Conservation (phyloP, 1,140 invertebrate species). For the Bombus superbus region DNA sequence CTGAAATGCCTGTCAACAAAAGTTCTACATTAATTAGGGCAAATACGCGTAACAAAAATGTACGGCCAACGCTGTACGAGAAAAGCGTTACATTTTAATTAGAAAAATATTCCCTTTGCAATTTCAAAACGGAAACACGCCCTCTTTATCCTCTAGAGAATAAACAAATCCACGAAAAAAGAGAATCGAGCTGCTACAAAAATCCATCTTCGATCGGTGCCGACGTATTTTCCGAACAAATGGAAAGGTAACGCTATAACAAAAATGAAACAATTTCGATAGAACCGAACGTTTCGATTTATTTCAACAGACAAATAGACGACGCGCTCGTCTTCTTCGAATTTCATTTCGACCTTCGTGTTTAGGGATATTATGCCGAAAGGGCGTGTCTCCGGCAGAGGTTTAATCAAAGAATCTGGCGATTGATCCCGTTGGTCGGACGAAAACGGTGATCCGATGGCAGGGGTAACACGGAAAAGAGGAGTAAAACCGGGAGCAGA, state of each 20-base stretch:
- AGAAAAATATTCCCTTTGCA: no score
- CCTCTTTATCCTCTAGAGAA: no score
- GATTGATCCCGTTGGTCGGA: slow-evolving; percentile 52
- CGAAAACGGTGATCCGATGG: slow-evolving; percentile 18
- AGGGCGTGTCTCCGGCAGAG: neutral
- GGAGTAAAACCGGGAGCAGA: slow-evolving; percentile 56
- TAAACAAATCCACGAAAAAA: no score
- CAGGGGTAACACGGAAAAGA: slow-evolving; percentile 22
- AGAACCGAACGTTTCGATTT: neutral
- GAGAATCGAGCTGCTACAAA: neutral
- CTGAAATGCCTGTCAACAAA: no score
- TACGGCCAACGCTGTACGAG: no score
- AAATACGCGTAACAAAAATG: no score
- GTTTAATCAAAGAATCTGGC: slow-evolving; percentile 54
- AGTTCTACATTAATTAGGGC: no score
- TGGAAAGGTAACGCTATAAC: neutral
- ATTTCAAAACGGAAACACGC: no score
- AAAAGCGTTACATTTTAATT: no score
- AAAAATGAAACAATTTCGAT: neutral
- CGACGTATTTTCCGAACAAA: neutral
- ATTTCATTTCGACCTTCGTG: neutral
- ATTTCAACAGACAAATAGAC: neutral
- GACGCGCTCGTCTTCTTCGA: no score
- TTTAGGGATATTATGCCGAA: neutral
- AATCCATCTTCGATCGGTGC: neutral